Conservation (phyloP, 2,797 vertebrate genomes). For the Pogonophryne albipinna region DNA sequence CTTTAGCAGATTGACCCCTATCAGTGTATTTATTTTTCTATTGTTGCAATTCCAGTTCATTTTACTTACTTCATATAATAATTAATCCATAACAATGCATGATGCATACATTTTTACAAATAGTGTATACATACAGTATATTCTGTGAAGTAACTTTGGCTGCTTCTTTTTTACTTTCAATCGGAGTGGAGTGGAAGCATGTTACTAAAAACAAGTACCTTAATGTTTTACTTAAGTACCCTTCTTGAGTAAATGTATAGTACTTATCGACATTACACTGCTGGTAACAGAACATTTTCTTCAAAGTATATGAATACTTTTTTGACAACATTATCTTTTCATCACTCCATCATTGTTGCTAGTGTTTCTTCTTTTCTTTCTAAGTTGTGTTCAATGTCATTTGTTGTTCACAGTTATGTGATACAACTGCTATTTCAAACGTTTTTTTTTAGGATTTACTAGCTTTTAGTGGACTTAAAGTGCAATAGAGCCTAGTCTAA, state of each 20-base stretch:
- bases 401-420: not conserved
- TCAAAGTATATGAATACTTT: not conserved
- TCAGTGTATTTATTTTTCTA: not conserved
- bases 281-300: no score
- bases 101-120: not conserved
- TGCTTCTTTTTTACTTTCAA: not conserved
- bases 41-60: not conserved
- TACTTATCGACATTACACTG: not conserved
- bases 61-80: not conserved
- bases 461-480: not conserved
- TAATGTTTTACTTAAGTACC: not conserved
- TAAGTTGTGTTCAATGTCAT: not conserved
- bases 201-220: not conserved
- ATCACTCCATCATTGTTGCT: slow-evolving; percentile 4
- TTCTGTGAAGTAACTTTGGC: not conserved
- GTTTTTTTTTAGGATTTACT: not conserved
- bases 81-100: not conserved
- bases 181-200: no score
- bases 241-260: not conserved
- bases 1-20: no score
- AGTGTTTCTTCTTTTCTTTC: not conserved
- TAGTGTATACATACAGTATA: not conserved
- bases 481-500: not conserved
- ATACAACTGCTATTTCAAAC: not conserved
- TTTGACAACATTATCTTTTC: not conserved